Percentiles rank a stretch among this genome's conserved stretches.
Evolutionary conservation across 2,888 invertebrate genomes (phyloP).

Genomic region (Drosophila ezoana): DNA sequence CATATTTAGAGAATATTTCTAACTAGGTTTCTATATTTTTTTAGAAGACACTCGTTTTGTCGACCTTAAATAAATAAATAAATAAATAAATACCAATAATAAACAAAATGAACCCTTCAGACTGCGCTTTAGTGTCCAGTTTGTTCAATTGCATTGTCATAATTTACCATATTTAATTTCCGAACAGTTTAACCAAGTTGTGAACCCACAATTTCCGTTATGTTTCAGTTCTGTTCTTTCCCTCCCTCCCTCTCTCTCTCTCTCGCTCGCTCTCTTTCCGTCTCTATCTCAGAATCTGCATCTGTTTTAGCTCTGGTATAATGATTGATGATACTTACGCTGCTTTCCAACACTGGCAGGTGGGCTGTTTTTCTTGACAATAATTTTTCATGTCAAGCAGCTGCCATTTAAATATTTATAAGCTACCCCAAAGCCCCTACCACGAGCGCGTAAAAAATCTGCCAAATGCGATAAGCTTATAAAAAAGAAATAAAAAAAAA

Average conservation of each 20-base stretch:
- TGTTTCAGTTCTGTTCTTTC: not conserved
- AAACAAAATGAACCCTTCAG: too few relatives aligned
- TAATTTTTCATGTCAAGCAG: conserved; percentile 58
- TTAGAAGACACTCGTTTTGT: too few relatives aligned
- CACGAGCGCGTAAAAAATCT: conserved; percentile 11
- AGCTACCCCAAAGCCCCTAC: conserved; percentile 15
- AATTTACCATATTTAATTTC: conserved; percentile 37
- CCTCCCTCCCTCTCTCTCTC: not conserved
- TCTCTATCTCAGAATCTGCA: conserved; percentile 10
- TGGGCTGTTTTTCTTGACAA: conserved; percentile 44
- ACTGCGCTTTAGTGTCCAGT: not conserved
- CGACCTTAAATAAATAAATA: too few relatives aligned
- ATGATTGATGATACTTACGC: conserved; percentile 50
- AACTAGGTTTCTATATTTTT: too few relatives aligned
- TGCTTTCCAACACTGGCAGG: conserved; percentile 31
- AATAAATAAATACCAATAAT: too few relatives aligned
- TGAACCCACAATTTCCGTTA: conserved; percentile 36
- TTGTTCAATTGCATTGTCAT: conserved; percentile 12
- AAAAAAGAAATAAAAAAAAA: conserved; percentile 9
- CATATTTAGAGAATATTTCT: too few relatives aligned
- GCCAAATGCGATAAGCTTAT: conserved; percentile 50
- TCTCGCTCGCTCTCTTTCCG: not conserved
- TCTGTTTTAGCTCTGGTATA: conserved; percentile 32
- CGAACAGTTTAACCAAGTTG: conserved; percentile 20
- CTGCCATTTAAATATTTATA: conserved; percentile 69